phyloP scores from a whole-genome alignment of 2,113 vertebrate genomes.

The Bothrops jararaca region DNA sequence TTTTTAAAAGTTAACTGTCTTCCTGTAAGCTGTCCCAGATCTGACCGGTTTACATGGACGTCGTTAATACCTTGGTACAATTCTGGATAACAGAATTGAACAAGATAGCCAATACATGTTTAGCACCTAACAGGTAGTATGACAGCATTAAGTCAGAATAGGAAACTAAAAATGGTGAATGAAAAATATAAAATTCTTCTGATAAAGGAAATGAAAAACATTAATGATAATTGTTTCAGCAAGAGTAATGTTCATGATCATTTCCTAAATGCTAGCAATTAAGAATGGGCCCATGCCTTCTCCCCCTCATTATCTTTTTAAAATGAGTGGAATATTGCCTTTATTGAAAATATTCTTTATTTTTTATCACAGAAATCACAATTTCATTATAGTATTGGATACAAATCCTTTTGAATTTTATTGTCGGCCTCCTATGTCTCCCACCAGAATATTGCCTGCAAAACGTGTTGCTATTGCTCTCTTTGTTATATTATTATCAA shows the following conservation, averaged over 20 bases:
- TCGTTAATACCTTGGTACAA: not conserved
- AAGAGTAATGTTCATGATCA: not conserved
- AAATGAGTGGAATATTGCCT: not conserved
- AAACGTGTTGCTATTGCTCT: not conserved
- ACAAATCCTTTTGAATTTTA: not conserved
- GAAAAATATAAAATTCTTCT: not conserved
- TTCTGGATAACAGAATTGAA: not conserved
- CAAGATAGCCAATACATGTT: not conserved
- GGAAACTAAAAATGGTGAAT: not conserved
- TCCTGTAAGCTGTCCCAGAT: not conserved
- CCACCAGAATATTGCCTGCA: not conserved
- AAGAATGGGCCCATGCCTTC: not conserved
- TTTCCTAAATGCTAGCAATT: not conserved
- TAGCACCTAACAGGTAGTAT: not conserved
- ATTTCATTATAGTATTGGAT: not conserved
- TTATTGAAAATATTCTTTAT: not conserved
- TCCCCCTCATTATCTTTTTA: not conserved
- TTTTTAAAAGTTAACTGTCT: not conserved
- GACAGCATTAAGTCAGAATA: not conserved
- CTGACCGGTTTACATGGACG: not conserved
- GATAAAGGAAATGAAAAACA: too few species aligned
- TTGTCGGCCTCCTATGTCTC: not conserved
- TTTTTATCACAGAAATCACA: not conserved
- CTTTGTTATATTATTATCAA: accelerated
- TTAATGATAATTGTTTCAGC: not conserved